These are phyloP conservation scores for Myotis planiceps DNA, from an alignment of 2,797 vertebrate species.

Conservation along the genomic window DNA sequence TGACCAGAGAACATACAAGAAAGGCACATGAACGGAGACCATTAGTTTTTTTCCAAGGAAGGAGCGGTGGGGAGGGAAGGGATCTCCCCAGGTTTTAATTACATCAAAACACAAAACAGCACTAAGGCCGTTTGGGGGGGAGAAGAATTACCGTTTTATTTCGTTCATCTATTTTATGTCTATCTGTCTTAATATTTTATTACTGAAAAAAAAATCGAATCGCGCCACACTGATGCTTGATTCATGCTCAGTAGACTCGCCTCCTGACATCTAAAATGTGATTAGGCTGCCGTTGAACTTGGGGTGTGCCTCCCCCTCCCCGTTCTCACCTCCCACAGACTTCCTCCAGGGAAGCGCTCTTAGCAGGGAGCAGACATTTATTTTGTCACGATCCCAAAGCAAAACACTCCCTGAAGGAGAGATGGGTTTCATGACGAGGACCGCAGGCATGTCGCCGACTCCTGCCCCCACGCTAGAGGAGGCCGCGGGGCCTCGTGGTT, in stretches of 20 bases:
- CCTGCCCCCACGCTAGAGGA: neutral
- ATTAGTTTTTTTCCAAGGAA: conserved; percentile 70
- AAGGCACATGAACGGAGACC: conserved; percentile 57
- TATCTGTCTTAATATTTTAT: conserved; percentile 30
- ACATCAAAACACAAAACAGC: neutral
- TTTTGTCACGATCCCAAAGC: conserved; percentile 18
- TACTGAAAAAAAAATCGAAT: neutral
- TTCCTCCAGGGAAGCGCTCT: conserved; percentile 42
- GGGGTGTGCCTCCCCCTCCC: neutral
- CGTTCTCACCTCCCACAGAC: neutral
- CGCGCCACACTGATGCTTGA: neutral
- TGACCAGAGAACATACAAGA: conserved; percentile 55
- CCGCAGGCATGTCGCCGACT: accelerated
- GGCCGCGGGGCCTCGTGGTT: neutral
- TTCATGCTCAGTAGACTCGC: neutral
- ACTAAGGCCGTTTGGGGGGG: neutral
- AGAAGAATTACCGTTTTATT: neutral
- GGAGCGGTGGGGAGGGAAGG: neutral
- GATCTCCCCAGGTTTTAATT: conserved; percentile 39
- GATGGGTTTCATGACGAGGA: neutral
- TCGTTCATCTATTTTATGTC: conserved; percentile 6
- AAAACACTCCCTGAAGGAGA: conserved; percentile 2
- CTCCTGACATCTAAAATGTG: neutral
- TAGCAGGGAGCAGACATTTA: neutral
- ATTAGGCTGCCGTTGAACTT: conserved; percentile 42